These are phyloP conservation scores for Bos taurus DNA, from an alignment of 2,113 vertebrate species.

Conservation along the genomic window ARS-UCD2.0 NC_037333.1:93320001-93320500, in stretches of 20 bases:
- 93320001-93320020: neutral
- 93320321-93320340: neutral
- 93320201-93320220: neutral
- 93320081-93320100: neutral
- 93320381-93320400: neutral
- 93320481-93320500: neutral
- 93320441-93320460: neutral
- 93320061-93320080: neutral
- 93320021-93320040: neutral
- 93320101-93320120: neutral
- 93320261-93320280: neutral
- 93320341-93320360: neutral
- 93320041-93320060: neutral
- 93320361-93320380: neutral
- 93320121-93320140: neutral
- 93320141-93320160: neutral
- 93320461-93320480: neutral
- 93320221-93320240: neutral
- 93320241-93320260: fast-evolving
- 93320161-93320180: neutral
- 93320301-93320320: neutral
- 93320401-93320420: neutral
- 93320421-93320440: neutral
- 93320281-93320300: neutral
- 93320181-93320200: neutral